Conservation (phyloP, 2,797 vertebrate species). For the Clamator glandarius region DNA sequence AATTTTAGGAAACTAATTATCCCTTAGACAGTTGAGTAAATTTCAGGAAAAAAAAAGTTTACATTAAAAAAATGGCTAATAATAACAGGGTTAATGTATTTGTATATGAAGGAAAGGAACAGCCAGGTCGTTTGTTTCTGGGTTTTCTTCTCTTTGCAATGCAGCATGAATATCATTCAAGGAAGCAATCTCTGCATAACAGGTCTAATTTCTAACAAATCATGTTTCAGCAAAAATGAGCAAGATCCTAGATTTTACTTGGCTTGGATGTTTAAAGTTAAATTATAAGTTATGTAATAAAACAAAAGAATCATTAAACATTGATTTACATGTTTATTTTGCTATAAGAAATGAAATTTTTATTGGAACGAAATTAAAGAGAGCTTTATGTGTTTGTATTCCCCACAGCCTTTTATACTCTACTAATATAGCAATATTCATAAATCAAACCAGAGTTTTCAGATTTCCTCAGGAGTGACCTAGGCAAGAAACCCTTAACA, state of each 20-base stretch:
- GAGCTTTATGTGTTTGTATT: conserved; percentile 44
- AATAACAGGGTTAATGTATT: not conserved
- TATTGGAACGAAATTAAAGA: conserved; percentile 49
- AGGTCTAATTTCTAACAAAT: conserved; percentile 26
- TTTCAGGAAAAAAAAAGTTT: not conserved
- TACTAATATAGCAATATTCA: conserved; percentile 40
- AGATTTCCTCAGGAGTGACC: conserved; percentile 58
- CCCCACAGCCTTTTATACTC: conserved; percentile 28
- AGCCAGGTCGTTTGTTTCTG: conserved; percentile 1
- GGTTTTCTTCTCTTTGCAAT: not conserved
- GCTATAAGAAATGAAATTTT: conserved; percentile 49
- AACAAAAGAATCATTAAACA: conserved; percentile 31
- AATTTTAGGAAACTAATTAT: not conserved
- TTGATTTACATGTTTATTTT: conserved; percentile 65
- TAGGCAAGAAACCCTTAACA: conserved; percentile 58
- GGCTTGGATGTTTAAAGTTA: conserved; percentile 27
- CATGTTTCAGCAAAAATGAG: conserved; percentile 1
- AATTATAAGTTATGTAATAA: not conserved
- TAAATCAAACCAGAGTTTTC: conserved; percentile 60
- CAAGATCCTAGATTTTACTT: conserved; percentile 23
- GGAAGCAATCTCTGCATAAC: not conserved
- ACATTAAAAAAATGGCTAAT: not conserved
- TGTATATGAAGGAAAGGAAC: not conserved
- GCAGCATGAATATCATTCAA: not conserved
- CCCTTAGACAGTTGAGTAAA: not conserved